Evolutionary conservation across 2,113 vertebrate genomes (phyloP).

Genomic region (Naja naja): DNA sequence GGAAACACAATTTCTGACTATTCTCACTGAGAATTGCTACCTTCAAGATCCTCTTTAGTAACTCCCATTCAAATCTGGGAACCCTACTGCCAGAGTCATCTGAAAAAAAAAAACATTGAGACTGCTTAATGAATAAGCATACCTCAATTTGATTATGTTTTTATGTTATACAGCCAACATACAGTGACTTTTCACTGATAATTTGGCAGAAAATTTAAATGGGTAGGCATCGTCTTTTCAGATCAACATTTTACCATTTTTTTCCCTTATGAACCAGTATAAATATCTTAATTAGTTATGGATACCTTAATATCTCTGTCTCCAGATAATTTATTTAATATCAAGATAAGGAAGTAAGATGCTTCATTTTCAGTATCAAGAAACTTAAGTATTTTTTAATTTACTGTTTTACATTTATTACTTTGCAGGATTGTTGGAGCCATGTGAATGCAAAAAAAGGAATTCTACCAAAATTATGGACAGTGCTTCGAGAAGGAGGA

Average conservation of each 20-base stretch:
- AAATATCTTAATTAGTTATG: neutral
- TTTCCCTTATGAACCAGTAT: neutral
- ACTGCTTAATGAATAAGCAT: neutral
- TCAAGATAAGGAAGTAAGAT: neutral
- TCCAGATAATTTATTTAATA: neutral
- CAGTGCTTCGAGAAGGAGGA: conserved; percentile 85
- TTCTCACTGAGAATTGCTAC: no score
- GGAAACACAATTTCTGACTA: no score
- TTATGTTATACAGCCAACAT: neutral
- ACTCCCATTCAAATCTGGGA: neutral
- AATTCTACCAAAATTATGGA: conserved; percentile 89
- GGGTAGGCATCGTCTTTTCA: neutral
- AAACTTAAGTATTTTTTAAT: neutral
- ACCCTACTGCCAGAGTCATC: neutral
- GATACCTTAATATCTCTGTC: neutral
- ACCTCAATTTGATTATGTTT: neutral
- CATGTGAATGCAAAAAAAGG: conserved; percentile 90
- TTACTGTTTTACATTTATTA: neutral
- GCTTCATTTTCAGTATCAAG: neutral
- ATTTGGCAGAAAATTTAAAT: neutral
- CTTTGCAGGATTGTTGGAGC: conserved; percentile 88
- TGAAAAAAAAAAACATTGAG: neutral
- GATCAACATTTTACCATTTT: neutral
- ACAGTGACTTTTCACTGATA: neutral
- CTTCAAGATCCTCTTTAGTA: neutral